Conservation (phyloP, 2,888 invertebrate species). For the Actias luna region DNA sequence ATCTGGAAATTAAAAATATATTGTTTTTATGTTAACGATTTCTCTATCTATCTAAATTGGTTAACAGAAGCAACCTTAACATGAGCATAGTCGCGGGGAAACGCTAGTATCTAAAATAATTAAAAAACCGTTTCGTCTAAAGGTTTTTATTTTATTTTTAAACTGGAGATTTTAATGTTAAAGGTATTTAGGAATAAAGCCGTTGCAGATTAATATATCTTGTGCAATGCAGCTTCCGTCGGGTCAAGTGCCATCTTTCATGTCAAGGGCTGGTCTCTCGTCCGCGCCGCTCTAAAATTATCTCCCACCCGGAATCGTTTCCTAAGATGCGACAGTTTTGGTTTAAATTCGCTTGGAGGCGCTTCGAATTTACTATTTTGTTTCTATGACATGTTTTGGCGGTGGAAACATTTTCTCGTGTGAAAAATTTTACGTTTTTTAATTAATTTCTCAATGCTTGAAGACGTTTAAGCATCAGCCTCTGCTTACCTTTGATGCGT, state of each 20-base stretch:
- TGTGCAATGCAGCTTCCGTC: constrained; percentile 28
- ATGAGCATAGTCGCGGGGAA: neutral
- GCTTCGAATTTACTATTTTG: neutral
- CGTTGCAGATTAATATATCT: constrained; percentile 33
- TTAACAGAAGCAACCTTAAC: too few species aligned
- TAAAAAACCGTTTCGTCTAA: neutral
- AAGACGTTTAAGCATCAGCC: neutral
- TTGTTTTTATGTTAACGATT: too few species aligned
- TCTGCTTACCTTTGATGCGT: neutral
- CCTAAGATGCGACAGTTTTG: neutral
- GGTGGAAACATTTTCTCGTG: constrained; percentile 1
- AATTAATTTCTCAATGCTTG: constrained; percentile 11
- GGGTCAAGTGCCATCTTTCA: constrained; percentile 31
- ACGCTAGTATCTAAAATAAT: neutral
- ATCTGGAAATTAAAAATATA: too few species aligned
- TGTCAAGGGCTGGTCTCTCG: constrained; percentile 34
- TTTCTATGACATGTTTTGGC: neutral
- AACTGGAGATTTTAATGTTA: neutral
- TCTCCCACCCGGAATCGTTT: constrained; percentile 19
- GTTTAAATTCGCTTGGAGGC: constrained; percentile 1
- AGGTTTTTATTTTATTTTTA: constrained; percentile 1
- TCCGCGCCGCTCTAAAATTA: constrained; percentile 25
- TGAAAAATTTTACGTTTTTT: neutral
- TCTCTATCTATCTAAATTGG: too few species aligned
- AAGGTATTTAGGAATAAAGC: constrained; percentile 26